Percentiles rank a stretch among this genome's conserved stretches.
Conservation (phyloP, 2,113 vertebrate species). For the Hippocampus barbouri region DNA sequence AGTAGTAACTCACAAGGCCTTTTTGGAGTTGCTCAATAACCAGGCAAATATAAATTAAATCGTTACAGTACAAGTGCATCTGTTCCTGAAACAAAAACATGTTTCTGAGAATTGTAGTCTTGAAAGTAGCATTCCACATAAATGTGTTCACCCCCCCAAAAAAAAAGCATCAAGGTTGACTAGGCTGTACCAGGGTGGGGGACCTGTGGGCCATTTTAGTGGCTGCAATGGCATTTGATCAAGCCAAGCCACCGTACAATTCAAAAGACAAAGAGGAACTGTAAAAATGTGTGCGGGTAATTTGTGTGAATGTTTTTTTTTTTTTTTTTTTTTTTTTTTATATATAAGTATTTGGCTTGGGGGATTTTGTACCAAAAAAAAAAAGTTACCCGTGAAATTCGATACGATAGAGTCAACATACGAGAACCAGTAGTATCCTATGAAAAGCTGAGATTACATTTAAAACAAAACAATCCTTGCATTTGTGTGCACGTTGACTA, state of each 20-base stretch:
- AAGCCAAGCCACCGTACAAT: not conserved
- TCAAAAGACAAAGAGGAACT: not conserved
- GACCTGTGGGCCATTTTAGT: not conserved
- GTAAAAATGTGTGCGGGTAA: not conserved
- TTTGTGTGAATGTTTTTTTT: not conserved
- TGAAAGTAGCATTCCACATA: conserved; percentile 36
- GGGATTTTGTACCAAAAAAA: not conserved
- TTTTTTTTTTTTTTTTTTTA: not conserved
- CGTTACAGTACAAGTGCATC: conserved; percentile 36
- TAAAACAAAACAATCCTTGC: not conserved
- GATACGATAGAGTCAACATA: not conserved
- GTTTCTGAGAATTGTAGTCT: conserved; percentile 23
- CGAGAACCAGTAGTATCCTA: not conserved
- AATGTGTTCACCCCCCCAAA: conserved; percentile 17
- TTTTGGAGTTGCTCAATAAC: conserved; percentile 35
- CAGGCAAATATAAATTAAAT: conserved; percentile 27
- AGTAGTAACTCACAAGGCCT: conserved; percentile 59
- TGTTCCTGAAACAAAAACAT: conserved; percentile 38
- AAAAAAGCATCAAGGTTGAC: not conserved
- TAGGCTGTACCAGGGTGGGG: not conserved
- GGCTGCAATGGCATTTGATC: not conserved
- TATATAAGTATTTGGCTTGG: not conserved
- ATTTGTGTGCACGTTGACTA: not conserved
- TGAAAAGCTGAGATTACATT: not conserved
- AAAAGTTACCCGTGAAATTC: not conserved